Base-by-base conservation (phyloP, 2,888 invertebrate species). In the Venusia cambrica region DNA sequence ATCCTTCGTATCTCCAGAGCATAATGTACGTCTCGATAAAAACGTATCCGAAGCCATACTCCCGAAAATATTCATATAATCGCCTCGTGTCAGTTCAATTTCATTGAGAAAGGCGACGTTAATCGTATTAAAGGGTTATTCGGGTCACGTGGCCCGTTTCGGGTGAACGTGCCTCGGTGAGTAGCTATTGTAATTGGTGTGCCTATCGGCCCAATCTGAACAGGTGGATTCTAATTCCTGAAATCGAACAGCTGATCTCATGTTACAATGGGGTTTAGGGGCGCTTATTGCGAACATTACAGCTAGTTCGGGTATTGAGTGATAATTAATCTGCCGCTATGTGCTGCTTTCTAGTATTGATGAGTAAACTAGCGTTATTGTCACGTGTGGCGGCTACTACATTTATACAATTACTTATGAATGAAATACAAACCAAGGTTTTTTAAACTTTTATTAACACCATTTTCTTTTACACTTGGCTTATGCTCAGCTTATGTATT, bases 71-170 rank as follows among this genome's bases (percentile, higher is more conserved):
- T 49, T 52, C 47, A 48, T n/a, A n/a, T 42, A 49, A 45, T 32
- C 38, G 38, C 25, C 38, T 34, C 38, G 48, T 37, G 40, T 27
- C 18, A 31, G 46, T 39, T 36, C 45, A 39, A 45, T 47, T 47
- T 44, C 47, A 44, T 45, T 45, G 45, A 49, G 35, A 24, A 36
- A 47, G 53, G 57, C 57, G 56, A 58, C 57, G 55, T 63, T 74
- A 72, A 73, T 70, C 65, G 52, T 54, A 65, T 69, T 66, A 71
- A 54, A 57, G 46, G 40, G 49, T 34, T 45, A 73, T 66, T 64
- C 67, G 13, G 18, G 38, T 57, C 71, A 71, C 74, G 74, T 70
- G 40, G 48, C 37, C 48, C 47, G 58, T 73, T 73, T 64, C 57
- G 66, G 60, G 51, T 47, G 58, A 51, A 69, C 69, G 69, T 67